A percentile compares a stretch with the other conserved stretches of the same genome.
Evolutionary conservation across 2,888 invertebrate species (phyloP).

Genomic region (Mylabris sibirica): DNA sequence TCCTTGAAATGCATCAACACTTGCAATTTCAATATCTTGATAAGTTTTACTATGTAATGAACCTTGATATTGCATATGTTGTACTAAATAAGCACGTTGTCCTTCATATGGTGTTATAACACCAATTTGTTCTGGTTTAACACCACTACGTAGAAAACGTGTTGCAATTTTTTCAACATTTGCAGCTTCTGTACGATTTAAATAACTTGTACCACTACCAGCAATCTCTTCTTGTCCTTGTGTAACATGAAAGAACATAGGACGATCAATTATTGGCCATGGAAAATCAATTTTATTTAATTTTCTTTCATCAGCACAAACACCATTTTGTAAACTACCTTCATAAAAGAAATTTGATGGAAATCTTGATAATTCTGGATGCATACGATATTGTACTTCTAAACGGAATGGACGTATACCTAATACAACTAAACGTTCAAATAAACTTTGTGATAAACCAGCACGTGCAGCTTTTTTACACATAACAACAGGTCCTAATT

Average conservation of each 20-base stretch:
- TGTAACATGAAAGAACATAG: constrained; percentile 99
- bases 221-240: constrained; percentile 99
- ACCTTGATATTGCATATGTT: constrained; percentile 99
- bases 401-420: constrained; percentile 96
- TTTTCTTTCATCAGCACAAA: constrained; percentile 94
- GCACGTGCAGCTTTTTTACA: constrained; percentile 98
- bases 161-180: constrained; percentile 99
- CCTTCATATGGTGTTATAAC: constrained; percentile 99
- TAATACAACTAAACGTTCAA: constrained; percentile 95
- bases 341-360: constrained; percentile 99
- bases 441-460: constrained; percentile 95
- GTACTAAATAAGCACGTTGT: constrained; percentile 95
- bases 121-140: constrained; percentile 97
- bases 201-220: constrained; percentile 96
- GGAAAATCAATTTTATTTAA: constrained; percentile 93
- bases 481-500: constrained; percentile 98
- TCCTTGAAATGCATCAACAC: constrained; percentile 99
- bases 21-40: constrained; percentile 98
- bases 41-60: constrained; percentile 96
- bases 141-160: constrained; percentile 89
- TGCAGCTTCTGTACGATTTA: constrained; percentile 98
- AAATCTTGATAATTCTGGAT: constrained; percentile 95
- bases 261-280: constrained; percentile 95
- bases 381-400: constrained; percentile 99
- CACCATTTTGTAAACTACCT: constrained; percentile 98